Evolutionary conservation across 2,888 invertebrate species (phyloP).

Genomic region (Cataglyphis cursor): DNA sequence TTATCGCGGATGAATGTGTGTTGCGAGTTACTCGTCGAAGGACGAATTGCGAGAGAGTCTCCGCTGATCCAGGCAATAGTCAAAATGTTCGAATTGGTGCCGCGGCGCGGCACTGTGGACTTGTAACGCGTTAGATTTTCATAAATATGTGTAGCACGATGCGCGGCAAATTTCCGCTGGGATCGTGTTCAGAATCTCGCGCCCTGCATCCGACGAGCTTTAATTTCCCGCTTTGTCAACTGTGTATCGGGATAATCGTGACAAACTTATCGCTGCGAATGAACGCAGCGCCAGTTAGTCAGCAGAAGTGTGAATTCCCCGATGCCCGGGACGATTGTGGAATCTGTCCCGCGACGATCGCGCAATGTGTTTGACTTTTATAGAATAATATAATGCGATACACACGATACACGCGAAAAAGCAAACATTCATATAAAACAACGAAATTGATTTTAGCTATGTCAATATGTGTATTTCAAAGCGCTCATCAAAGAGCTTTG

Average conservation of each 20-base stretch:
- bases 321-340: conserved; percentile 7
- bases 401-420: not conserved
- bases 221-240: conserved; percentile 51
- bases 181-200: conserved; percentile 27
- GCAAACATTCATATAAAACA: not conserved
- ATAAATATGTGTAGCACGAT: conserved; percentile 44
- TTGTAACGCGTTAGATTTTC: conserved; percentile 41
- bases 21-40: conserved; percentile 44
- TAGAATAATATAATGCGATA: conserved; percentile 26
- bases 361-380: conserved; percentile 29
- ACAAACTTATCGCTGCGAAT: conserved; percentile 49
- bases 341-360: conserved; percentile 24
- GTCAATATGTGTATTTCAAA: not conserved
- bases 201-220: conserved; percentile 35
- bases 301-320: conserved; percentile 33
- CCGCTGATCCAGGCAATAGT: conserved; percentile 11
- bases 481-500: not conserved
- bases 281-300: conserved; percentile 59
- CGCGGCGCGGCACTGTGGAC: not conserved
- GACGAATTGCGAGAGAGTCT: conserved; percentile 22
- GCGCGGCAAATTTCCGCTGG: conserved; percentile 49
- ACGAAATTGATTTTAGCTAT: not conserved
- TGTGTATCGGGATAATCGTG: conserved; percentile 50
- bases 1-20: conserved; percentile 70
- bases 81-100: conserved; percentile 28